Evolutionary conservation across 2,113 vertebrate species (phyloP).

Genomic region (Alosa alosa): DNA sequence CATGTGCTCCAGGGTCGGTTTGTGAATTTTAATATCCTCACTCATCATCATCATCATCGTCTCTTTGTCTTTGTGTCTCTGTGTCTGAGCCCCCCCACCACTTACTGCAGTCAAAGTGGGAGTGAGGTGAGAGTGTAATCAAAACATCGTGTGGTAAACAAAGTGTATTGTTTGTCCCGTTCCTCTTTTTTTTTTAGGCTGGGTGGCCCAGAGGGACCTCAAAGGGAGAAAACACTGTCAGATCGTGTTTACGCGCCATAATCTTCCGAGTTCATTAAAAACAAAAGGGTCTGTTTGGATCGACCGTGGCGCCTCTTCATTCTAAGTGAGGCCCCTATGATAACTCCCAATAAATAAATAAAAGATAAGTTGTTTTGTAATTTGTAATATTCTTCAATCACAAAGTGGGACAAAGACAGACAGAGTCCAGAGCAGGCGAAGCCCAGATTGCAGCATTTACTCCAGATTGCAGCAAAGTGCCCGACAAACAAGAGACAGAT

Average conservation of each 20-base stretch:
- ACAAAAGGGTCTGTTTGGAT: slow-evolving; percentile 58
- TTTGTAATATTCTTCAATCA: too few species aligned
- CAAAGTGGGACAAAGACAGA: too few species aligned
- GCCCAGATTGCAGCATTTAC: too few species aligned
- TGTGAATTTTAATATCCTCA: not conserved
- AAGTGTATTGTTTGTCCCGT: not conserved
- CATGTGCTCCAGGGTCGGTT: not conserved
- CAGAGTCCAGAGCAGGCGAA: too few species aligned
- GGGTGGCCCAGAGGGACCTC: not conserved
- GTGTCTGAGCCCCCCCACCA: slow-evolving; percentile 18
- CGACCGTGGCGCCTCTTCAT: slow-evolving; percentile 55
- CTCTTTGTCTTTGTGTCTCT: not conserved
- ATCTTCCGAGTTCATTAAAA: slow-evolving; percentile 67
- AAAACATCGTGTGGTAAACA: slow-evolving; percentile 13
- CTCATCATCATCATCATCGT: slow-evolving; percentile 14
- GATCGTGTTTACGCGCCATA: slow-evolving; percentile 68
- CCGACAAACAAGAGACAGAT: not conserved
- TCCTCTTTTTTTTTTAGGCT: not conserved
- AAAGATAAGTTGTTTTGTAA: slow-evolving; percentile 71
- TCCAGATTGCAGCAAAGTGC: too few species aligned
- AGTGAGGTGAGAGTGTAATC: slow-evolving; percentile 1
- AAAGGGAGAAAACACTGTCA: slow-evolving; percentile 46
- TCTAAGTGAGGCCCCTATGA: slow-evolving; percentile 54
- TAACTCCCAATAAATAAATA: slow-evolving; percentile 61
- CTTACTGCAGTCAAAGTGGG: slow-evolving; percentile 27